A percentile compares a stretch with the other conserved stretches of the same genome.
These are phyloP conservation scores for Heteractis magnifica DNA, from an alignment of 92 coral and sea anemone species.

Conservation along the genomic window DNA sequence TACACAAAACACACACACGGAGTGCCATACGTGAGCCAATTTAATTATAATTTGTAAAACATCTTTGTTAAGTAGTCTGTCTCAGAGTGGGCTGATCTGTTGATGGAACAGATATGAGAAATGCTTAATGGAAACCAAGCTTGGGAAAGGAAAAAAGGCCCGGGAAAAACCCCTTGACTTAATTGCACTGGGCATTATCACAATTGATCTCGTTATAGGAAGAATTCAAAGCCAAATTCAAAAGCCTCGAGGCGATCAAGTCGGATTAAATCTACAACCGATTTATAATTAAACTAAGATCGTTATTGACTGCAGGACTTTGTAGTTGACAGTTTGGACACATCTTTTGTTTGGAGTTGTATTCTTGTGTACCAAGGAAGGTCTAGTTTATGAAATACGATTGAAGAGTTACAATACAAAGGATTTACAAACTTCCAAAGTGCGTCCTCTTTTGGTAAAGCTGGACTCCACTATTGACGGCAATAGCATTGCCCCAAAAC, in stretches of 20 bases:
- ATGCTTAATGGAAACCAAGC: neutral
- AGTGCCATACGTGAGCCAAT: neutral
- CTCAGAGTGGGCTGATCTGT: neutral
- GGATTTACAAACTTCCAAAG: neutral
- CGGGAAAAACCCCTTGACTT: neutral
- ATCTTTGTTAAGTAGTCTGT: neutral
- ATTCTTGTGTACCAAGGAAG: neutral
- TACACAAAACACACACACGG: neutral
- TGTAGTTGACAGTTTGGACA: neutral
- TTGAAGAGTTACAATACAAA: neutral
- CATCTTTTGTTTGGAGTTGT: neutral
- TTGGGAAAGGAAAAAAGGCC: neutral
- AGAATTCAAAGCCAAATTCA: neutral
- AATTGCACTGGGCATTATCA: neutral
- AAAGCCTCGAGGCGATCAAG: neutral
- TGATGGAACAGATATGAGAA: neutral
- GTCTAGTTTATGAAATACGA: neutral
- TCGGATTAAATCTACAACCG: slow-evolving; percentile 1
- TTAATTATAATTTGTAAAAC: neutral
- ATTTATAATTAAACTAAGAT: slow-evolving; percentile 12
- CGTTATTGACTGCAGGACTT: neutral
- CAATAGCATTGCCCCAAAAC: too few species aligned
- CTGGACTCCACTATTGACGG: neutral
- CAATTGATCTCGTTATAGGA: neutral
- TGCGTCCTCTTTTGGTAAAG: neutral